phyloP scores from a whole-genome alignment of 2,888 invertebrate genomes.

The Leucoptera coffeella region DNA sequence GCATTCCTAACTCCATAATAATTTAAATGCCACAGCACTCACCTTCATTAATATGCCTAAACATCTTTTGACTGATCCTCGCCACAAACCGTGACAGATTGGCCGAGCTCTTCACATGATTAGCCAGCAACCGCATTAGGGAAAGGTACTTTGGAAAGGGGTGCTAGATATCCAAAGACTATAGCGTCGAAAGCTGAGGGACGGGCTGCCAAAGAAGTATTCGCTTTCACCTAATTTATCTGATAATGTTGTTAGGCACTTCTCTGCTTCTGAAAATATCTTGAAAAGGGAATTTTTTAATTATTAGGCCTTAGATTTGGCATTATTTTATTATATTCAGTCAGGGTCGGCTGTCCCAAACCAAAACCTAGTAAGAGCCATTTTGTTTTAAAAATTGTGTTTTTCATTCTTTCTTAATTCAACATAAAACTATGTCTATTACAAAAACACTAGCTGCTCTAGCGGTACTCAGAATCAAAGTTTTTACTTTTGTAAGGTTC shows the following conservation, averaged over 20 bases:
- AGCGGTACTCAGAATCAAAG: too few relatives aligned
- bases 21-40: slow-evolving; percentile 7
- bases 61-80: slow-evolving; percentile 74
- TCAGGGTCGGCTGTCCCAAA: too few relatives aligned
- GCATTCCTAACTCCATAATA: neutral
- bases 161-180: slow-evolving; percentile 84
- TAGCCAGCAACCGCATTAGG: slow-evolving; percentile 70
- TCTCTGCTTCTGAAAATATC: slow-evolving; percentile 71
- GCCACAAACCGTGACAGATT: slow-evolving; percentile 77
- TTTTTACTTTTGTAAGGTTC: too few relatives aligned
- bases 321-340: too few relatives aligned
- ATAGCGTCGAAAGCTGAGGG: slow-evolving; percentile 80
- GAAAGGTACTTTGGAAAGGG: slow-evolving; percentile 76
- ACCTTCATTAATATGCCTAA: slow-evolving; percentile 55
- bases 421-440: too few relatives aligned
- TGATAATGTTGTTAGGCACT: slow-evolving; percentile 73
- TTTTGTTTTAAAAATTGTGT: too few relatives aligned
- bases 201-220: slow-evolving; percentile 76
- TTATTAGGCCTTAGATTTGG: too few relatives aligned
- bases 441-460: too few relatives aligned
- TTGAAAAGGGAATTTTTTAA: too few relatives aligned
- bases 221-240: slow-evolving; percentile 71
- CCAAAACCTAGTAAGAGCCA: too few relatives aligned
- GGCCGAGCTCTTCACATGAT: slow-evolving; percentile 71
- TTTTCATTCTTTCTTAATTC: too few relatives aligned